Percentiles rank a stretch among this genome's conserved stretches.
phyloP scores from a whole-genome alignment of 2,888 invertebrate genomes.

The Platerodrilus igneus region DNA sequence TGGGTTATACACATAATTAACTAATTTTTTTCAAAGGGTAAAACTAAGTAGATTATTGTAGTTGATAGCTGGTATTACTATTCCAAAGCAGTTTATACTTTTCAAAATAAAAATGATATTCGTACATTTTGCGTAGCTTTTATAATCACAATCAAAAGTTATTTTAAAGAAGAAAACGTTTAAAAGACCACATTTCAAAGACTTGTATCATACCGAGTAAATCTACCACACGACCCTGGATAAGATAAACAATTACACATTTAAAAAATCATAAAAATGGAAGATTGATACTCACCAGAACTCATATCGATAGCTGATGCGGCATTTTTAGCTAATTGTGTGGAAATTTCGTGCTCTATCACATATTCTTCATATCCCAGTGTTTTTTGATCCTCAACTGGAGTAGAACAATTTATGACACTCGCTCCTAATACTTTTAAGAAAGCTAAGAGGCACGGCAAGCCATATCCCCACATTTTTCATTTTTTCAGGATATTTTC shows the following conservation, averaged over 20 bases:
- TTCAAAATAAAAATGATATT: too few relatives aligned
- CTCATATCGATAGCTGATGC: constrained; percentile 50
- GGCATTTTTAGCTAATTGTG: constrained; percentile 54
- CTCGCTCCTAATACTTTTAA: constrained; percentile 9
- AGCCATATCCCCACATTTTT: constrained; percentile 29
- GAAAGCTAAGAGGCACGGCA: constrained; percentile 25
- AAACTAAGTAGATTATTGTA: too few relatives aligned
- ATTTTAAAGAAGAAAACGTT: too few relatives aligned
- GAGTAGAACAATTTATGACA: constrained; percentile 20
- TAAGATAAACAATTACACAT: constrained; percentile 11
- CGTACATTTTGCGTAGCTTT: too few relatives aligned
- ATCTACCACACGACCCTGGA: not conserved
- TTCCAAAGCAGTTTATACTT: too few relatives aligned
- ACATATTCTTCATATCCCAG: constrained; percentile 55
- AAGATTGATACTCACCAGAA: constrained; percentile 47
- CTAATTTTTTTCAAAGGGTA: too few relatives aligned
- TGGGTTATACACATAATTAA: too few relatives aligned
- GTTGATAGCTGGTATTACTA: too few relatives aligned
- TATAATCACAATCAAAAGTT: too few relatives aligned
- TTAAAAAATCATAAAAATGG: too few relatives aligned
- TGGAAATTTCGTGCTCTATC: constrained; percentile 60
- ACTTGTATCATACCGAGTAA: not conserved
- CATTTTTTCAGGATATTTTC: constrained; percentile 21
- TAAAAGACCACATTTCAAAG: not conserved
- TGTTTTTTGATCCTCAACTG: constrained; percentile 32